A percentile compares a stretch with the other conserved stretches of the same genome.
phyloP scores from a whole-genome alignment of 1,140 invertebrate genomes.

The Caenorhabditis inopinata region DNA sequence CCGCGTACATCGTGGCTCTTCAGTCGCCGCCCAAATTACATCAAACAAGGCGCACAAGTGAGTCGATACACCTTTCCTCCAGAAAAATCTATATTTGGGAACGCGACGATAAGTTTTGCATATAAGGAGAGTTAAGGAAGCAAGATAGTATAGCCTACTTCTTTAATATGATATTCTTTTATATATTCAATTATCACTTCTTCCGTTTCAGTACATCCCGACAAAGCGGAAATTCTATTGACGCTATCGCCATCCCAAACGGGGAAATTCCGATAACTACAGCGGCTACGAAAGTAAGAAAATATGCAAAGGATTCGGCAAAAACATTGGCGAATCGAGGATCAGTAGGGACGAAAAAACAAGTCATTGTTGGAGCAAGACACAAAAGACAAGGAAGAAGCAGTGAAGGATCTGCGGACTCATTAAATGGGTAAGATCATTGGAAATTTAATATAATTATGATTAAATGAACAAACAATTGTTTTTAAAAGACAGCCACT shows the following conservation, averaged over 20 bases:
- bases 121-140: not conserved
- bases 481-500: no score
- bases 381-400: not conserved
- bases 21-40: slow-evolving; percentile 30
- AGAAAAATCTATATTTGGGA: slow-evolving; percentile 19
- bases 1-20: slow-evolving; percentile 80
- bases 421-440: slow-evolving; percentile 20
- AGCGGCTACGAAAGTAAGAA: not conserved
- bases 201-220: not conserved
- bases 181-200: not conserved
- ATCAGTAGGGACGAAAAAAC: not conserved
- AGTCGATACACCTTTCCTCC: not conserved
- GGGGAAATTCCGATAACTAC: not conserved
- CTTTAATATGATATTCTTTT: no score
- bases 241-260: slow-evolving; percentile 1
- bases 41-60: not conserved
- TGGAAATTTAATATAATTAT: not conserved
- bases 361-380: not conserved
- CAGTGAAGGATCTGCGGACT: not conserved
- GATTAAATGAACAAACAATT: no score
- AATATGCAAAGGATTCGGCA: slow-evolving; percentile 22
- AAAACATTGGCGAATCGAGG: slow-evolving; percentile 30
- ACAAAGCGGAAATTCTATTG: slow-evolving; percentile 24
- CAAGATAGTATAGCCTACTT: no score
- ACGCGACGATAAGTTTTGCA: not conserved